phyloP scores from a whole-genome alignment of 2,797 vertebrate genomes.

The Clarias laeviceps region DNA sequence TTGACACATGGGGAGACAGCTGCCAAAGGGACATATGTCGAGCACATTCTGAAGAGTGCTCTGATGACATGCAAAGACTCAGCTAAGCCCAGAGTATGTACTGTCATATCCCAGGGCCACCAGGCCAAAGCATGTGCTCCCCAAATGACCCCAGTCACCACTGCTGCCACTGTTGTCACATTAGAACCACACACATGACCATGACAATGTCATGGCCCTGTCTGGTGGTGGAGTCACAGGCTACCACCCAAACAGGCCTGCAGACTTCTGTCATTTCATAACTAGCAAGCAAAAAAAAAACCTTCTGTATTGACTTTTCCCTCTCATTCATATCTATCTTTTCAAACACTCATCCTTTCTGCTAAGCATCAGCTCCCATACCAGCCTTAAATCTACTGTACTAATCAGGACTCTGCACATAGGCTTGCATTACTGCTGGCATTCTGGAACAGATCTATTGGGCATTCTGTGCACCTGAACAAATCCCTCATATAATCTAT shows the following conservation, averaged over 20 bases:
- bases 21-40: constrained; percentile 56
- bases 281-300: background rate
- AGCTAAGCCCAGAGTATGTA: constrained; percentile 29
- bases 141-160: constrained; percentile 40
- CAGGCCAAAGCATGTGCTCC: constrained; percentile 35
- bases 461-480: constrained; percentile 50
- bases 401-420: constrained; percentile 44
- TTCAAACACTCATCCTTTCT: constrained; percentile 27
- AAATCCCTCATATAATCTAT: constrained; percentile 51
- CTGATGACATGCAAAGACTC: constrained; percentile 42
- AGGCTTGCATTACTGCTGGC: constrained; percentile 43
- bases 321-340: constrained; percentile 38
- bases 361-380: constrained; percentile 38
- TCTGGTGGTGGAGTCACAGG: constrained; percentile 29
- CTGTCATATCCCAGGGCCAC: constrained; percentile 21
- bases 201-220: constrained; percentile 41
- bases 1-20: constrained; percentile 52
- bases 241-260: constrained; percentile 25
- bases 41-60: constrained; percentile 50
- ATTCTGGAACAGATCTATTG: constrained; percentile 53
- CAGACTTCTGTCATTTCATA: constrained; percentile 20
- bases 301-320: background rate
- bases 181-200: constrained; percentile 30
- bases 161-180: constrained; percentile 34
- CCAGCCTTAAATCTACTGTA: constrained; percentile 39